Conservation (phyloP, 2,113 vertebrate species). For the Mesitornis unicolor region DNA sequence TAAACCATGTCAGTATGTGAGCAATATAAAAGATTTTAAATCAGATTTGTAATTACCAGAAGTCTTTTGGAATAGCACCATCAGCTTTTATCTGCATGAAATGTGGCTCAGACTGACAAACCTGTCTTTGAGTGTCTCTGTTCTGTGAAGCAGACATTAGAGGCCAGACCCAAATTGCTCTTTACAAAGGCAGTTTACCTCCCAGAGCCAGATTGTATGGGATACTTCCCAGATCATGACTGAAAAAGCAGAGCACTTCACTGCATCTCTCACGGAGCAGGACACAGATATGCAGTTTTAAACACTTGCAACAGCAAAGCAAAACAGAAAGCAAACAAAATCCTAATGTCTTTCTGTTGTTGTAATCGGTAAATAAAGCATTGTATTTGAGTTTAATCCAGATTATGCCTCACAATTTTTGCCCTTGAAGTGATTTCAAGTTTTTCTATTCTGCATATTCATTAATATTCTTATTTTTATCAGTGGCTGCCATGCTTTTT, state of each 20-base stretch:
- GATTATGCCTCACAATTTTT: neutral
- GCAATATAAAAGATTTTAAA: neutral
- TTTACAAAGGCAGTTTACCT: neutral
- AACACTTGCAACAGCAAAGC: neutral
- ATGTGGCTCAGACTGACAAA: neutral
- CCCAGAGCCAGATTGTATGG: neutral
- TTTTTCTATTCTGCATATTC: neutral
- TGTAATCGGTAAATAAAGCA: neutral
- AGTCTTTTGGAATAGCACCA: neutral
- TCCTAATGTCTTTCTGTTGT: neutral
- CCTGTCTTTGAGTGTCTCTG: neutral
- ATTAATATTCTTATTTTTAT: neutral
- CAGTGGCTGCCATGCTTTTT: neutral
- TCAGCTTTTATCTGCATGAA: neutral
- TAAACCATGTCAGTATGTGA: neutral
- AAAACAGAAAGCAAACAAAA: neutral
- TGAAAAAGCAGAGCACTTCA: neutral
- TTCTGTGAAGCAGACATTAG: neutral
- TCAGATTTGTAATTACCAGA: neutral
- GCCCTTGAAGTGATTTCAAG: neutral
- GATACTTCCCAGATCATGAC: neutral
- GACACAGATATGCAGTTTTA: neutral
- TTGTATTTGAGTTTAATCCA: neutral
- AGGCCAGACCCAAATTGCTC: neutral
- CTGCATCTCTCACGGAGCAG: neutral